Conservation (phyloP, 1,140 invertebrate genomes). For the Pseudomyrmex cubaensis region DNA sequence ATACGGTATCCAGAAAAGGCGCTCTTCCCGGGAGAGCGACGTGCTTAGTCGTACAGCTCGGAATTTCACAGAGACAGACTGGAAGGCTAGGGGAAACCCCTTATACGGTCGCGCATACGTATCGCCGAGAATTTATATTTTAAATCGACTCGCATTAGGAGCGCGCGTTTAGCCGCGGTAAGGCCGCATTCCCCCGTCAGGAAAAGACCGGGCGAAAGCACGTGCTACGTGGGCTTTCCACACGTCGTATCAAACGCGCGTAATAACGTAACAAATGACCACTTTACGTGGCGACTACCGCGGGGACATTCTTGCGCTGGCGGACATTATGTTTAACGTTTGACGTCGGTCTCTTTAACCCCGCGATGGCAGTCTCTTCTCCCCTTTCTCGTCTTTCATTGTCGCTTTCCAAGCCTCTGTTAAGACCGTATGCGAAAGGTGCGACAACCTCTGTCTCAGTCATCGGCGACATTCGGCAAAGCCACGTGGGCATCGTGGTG, state of each 20-base stretch:
- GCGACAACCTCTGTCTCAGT: conserved; percentile 47
- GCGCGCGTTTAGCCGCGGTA: conserved; percentile 70
- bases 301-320: conserved; percentile 77
- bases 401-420: conserved; percentile 17
- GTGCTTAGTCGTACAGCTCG: conserved; percentile 43
- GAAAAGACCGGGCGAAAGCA: conserved; percentile 59
- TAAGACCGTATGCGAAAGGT: conserved; percentile 15
- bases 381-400: conserved; percentile 32
- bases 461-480: conserved; percentile 26
- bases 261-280: conserved; percentile 84
- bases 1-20: conserved; percentile 45
- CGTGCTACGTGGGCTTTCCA: conserved; percentile 59
- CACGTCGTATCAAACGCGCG: conserved; percentile 80
- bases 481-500: background rate
- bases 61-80: conserved; percentile 70
- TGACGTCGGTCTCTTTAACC: conserved; percentile 76
- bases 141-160: conserved; percentile 82
- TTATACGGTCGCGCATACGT: conserved; percentile 71
- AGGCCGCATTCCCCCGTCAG: conserved; percentile 70
- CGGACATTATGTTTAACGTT: conserved; percentile 81
- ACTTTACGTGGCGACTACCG: conserved; percentile 79
- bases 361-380: conserved; percentile 7
- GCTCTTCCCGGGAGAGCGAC: conserved; percentile 11
- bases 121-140: conserved; percentile 83
- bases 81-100: conserved; percentile 16